Evolutionary conservation across 2,888 invertebrate species (phyloP), one percentile per base, ranked within the genome.

Genomic region (Sinopyrophorus schimmeli): DNA sequence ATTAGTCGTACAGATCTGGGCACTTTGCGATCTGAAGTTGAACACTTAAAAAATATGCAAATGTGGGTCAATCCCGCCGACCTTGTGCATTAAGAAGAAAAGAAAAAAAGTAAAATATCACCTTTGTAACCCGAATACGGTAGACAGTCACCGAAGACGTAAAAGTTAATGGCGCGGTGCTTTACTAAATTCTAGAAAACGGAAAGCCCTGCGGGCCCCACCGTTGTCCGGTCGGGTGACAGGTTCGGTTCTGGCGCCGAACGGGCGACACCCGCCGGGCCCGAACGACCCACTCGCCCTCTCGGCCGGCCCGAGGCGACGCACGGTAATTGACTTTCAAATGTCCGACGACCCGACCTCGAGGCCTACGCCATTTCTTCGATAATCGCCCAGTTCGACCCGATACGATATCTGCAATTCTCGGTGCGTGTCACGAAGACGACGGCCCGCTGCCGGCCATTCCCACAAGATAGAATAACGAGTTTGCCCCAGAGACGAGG

Each of bases 241-340:
- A 41, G 63, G 57, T 57, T 55, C 62, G 62, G n/a, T n/a, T 63
- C 61, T 61, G 68, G 67, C 67, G 68, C 68, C 67, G 62, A 56
- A 51, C 57, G 55, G 68, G 60, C 68, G 62, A 62, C 59, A 55
- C 62, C 68, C 64, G 42, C 59, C 55, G 67, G 67, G 61, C 41
- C 43, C 42, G 53, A 58, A 56, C 67, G 66, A 66, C 65, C 66
- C 64, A 62, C 59, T 62, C 63, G 65, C 65, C 67, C 65, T 66
- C 63, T 64, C 64, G 52, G 55, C 50, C 44, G 40, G 56, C 61
- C 57, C 47, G 31, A 35, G 59, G 63, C 61, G 58, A 55, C 59
- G 55, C 46, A 50, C 58, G 54, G 60, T 64, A 64, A 65, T 63
- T 62, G 66, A 65, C 65, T 66, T 66, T 66, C 64, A 62, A 63